Conservation (phyloP, 2,888 invertebrate species). For the Merodon equestris region DNA sequence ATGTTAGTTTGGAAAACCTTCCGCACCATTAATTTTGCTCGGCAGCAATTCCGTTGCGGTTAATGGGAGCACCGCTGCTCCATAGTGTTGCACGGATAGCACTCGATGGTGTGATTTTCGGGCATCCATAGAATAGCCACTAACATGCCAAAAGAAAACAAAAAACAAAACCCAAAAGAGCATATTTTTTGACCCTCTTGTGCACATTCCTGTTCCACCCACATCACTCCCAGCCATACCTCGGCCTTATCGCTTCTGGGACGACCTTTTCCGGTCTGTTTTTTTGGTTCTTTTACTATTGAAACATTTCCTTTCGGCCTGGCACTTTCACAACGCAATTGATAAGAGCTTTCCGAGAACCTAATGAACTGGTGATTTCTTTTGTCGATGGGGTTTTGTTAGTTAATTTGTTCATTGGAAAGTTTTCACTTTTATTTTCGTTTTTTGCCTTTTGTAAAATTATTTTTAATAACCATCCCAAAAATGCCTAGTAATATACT, state of each 20-base stretch:
- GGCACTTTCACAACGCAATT: slow-evolving; percentile 36
- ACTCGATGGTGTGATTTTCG: slow-evolving; percentile 24
- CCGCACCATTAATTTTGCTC: slow-evolving; percentile 64
- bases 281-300: slow-evolving; percentile 26
- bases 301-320: slow-evolving; percentile 45
- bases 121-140: slow-evolving; percentile 21
- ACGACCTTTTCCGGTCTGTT: slow-evolving; percentile 21
- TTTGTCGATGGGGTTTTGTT: slow-evolving; percentile 57
- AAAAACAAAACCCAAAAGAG: slow-evolving; percentile 8
- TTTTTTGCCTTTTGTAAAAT: too few relatives aligned
- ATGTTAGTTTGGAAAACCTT: slow-evolving; percentile 63
- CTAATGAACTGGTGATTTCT: slow-evolving; percentile 66
- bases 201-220: slow-evolving; percentile 36
- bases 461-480: too few relatives aligned
- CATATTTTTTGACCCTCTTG: slow-evolving; percentile 42
- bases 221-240: slow-evolving; percentile 19
- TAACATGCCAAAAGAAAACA: slow-evolving; percentile 28
- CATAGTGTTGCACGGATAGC: too few relatives aligned
- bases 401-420: slow-evolving; percentile 56
- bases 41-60: slow-evolving; percentile 56
- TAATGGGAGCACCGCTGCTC: slow-evolving; percentile 23
- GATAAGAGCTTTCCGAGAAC: slow-evolving; percentile 58
- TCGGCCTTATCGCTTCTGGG: slow-evolving; percentile 22
- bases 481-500: too few relatives aligned
- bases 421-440: slow-evolving; percentile 12